Conservation (phyloP, 2,797 vertebrate genomes). For the Galago senegalensis region DNA sequence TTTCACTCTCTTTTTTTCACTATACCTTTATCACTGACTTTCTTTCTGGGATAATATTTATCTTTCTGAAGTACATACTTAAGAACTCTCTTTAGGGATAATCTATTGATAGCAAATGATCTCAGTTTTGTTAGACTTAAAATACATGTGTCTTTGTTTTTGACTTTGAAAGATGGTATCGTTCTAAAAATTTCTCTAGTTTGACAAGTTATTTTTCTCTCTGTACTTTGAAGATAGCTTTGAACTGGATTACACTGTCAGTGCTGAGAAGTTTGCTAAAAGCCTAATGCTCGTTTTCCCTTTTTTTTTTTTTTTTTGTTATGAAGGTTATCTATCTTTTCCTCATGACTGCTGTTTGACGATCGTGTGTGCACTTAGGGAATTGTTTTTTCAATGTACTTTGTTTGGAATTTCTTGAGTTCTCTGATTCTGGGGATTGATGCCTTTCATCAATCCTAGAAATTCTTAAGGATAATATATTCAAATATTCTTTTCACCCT, state of each 20-base stretch:
- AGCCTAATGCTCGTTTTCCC: background rate
- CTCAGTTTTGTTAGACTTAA: constrained; percentile 53
- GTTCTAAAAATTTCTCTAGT: constrained; percentile 32
- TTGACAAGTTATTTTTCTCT: background rate
- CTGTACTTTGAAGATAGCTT: constrained; percentile 9
- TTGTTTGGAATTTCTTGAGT: background rate
- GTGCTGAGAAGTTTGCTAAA: background rate
- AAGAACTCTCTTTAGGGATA: constrained; percentile 29
- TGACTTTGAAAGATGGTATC: background rate
- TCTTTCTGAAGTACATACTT: background rate
- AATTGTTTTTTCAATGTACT: background rate
- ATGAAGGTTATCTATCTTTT: background rate
- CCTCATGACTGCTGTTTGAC: background rate
- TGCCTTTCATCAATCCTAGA: background rate
- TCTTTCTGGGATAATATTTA: constrained; percentile 5
- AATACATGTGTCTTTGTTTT: constrained; percentile 1
- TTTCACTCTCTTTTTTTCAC: background rate
- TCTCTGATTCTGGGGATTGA: background rate
- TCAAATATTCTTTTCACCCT: background rate
- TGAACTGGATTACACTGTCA: background rate
- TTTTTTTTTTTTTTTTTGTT: background rate
- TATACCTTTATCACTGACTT: background rate
- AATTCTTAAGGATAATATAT: background rate
- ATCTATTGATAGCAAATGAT: background rate
- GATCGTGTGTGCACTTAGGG: background rate